These are phyloP conservation scores for Frankliniella intonsa DNA, from an alignment of 2,888 invertebrate species.

Conservation along the genomic window DNA sequence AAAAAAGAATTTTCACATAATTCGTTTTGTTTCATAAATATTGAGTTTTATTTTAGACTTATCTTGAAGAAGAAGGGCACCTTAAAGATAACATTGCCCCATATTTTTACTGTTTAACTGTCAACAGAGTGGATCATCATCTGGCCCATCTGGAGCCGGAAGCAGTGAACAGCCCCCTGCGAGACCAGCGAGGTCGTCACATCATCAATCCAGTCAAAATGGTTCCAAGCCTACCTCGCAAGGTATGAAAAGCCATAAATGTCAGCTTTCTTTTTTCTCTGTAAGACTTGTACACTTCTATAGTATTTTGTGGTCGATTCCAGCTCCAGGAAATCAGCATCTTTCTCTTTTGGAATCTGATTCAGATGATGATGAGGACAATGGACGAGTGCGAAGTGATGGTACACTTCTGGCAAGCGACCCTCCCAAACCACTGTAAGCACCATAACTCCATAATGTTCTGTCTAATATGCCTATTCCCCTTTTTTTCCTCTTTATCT, in stretches of 20 bases:
- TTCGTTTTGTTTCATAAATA: too few species aligned
- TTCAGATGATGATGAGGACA: constrained; percentile 76
- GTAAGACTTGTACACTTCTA: too few species aligned
- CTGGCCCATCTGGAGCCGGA: neutral
- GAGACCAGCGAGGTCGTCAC: neutral
- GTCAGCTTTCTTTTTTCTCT: too few species aligned
- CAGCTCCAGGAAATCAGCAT: constrained; percentile 31
- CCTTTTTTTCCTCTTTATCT: constrained; percentile 33
- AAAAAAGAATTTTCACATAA: too few species aligned
- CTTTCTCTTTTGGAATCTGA: constrained; percentile 45
- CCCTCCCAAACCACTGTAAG: constrained; percentile 94
- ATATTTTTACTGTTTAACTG: neutral
- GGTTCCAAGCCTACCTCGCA: neutral
- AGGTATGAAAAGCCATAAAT: neutral
- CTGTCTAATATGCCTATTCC: too few species aligned
- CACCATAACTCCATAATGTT: constrained; percentile 41
- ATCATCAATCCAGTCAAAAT: neutral
- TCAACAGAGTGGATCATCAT: neutral
- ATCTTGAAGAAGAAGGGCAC: too few species aligned
- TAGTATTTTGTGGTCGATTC: neutral
- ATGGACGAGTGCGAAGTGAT: constrained; percentile 64
- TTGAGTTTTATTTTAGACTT: too few species aligned
- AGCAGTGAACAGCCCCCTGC: neutral
- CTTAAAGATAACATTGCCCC: neutral
- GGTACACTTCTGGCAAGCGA: constrained; percentile 94